These are phyloP conservation scores for Neosalanx taihuensis DNA, from an alignment of 2,797 vertebrate species.

Conservation along the genomic window DNA sequence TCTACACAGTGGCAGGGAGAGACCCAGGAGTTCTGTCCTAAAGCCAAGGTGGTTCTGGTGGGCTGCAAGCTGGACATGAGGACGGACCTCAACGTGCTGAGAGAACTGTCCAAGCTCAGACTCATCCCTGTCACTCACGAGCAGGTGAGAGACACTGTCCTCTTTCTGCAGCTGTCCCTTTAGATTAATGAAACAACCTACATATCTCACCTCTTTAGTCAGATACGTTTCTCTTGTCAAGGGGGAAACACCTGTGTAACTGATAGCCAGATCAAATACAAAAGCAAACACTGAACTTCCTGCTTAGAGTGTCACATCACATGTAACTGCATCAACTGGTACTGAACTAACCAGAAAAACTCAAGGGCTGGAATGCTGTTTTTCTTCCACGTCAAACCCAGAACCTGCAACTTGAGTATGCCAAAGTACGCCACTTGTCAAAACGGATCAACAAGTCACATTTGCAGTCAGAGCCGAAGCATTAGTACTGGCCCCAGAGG, in stretches of 20 bases:
- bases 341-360: background rate
- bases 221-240: background rate
- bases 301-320: background rate
- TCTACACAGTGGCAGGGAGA: slow-evolving; percentile 88
- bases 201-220: background rate
- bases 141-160: slow-evolving; percentile 74
- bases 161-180: no score
- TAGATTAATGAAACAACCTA: no score
- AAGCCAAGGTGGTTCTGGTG: slow-evolving; percentile 90
- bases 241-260: background rate
- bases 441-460: background rate
- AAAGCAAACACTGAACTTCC: background rate
- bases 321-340: background rate
- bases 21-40: slow-evolving; percentile 94
- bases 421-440: background rate
- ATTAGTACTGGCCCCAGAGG: background rate
- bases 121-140: slow-evolving; percentile 93
- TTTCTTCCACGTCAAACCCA: background rate
- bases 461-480: background rate
- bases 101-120: slow-evolving; percentile 93
- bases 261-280: background rate
- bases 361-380: background rate
- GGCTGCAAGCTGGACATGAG: slow-evolving; percentile 96
- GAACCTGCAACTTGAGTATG: background rate
- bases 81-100: slow-evolving; percentile 85